Evolutionary conservation across 2,797 vertebrate species (phyloP), one percentile per base, ranked within the genome.

Genomic region (Thaleichthys pacificus): DNA sequence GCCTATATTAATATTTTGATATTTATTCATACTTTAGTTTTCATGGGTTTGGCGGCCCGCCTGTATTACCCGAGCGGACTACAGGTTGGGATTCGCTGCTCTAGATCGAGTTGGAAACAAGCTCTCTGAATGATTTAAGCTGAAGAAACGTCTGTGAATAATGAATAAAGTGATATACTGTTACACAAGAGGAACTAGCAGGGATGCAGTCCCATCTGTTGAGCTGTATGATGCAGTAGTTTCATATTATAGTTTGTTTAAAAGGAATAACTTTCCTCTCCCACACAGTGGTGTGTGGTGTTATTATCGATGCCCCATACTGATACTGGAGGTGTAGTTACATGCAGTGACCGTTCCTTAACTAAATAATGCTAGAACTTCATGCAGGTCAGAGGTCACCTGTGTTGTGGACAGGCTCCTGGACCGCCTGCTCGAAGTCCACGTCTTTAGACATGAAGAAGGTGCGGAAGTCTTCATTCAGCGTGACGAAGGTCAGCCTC

Each of bases 391-490:
- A 57, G 19, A 30, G 17, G 11, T 54, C 93, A 95, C 94, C 94
- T 90, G 93, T 89, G 68, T 82, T 86, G 77, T 85, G 71, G 12
- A 95, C 82, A 3, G 91, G 86, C 70, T 84, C 85, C 77, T 95
- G 93, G 2, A 95, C 93, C 0, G 94, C 94, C 69, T 91, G 90
- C 67, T 93, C 92, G 82, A 96, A 95, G 80, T 93, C 86, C 72
- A 93, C 71, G 74, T 93, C 84, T 86, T 93, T 93, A 5, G 94
- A 95, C 21, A 86, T 93, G 73, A 94, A 93, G 84, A 96, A 94
- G 11, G 85, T 79, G 68, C 90, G 76, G 11, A 93, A 73, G 75
- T 93, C 93, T 75, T 95, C 93, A 70, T 93, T 91, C 58, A 93
- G 91, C 3, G 89, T 94, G 70, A 95, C 85, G 86, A 95, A 96